Conservation (phyloP, 2,888 invertebrate species). For the Malachius bipustulatus region DNA sequence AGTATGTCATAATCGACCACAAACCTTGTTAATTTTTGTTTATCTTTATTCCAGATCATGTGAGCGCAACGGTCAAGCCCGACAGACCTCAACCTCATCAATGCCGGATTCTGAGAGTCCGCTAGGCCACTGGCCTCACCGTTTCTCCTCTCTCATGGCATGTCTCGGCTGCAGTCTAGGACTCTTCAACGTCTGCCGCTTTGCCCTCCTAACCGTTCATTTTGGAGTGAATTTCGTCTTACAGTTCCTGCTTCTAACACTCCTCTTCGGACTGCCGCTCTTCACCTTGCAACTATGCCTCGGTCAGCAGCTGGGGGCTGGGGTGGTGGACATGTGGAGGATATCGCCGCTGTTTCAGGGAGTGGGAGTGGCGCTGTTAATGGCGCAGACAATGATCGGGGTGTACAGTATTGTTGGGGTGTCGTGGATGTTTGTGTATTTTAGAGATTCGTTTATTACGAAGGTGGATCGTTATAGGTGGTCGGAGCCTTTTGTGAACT, state of each 20-base stretch:
- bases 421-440: slow-evolving; percentile 86
- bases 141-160: slow-evolving; percentile 67
- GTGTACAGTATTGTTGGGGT: slow-evolving; percentile 79
- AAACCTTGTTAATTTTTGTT: too few relatives aligned
- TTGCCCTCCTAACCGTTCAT: slow-evolving; percentile 74
- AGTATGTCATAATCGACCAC: too few relatives aligned
- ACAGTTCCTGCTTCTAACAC: slow-evolving; percentile 74
- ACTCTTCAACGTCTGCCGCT: slow-evolving; percentile 78
- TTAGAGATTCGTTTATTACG: slow-evolving; percentile 75
- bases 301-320: slow-evolving; percentile 73
- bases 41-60: slow-evolving; percentile 39
- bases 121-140: slow-evolving; percentile 54
- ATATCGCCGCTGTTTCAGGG: slow-evolving; percentile 88
- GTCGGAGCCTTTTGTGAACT: slow-evolving; percentile 62
- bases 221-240: slow-evolving; percentile 83
- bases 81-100: too few relatives aligned
- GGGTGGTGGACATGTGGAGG: slow-evolving; percentile 86
- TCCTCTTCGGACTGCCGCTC: slow-evolving; percentile 59
- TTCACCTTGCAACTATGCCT: slow-evolving; percentile 75
- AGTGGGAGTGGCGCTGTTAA: slow-evolving; percentile 69
- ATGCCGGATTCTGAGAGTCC: slow-evolving; percentile 42
- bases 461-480: slow-evolving; percentile 67
- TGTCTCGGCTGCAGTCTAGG: slow-evolving; percentile 78
- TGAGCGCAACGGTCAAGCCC: slow-evolving; percentile 38
- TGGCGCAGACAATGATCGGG: slow-evolving; percentile 70